phyloP scores from a whole-genome alignment of 2,113 vertebrate genomes.

The Buteo buteo region DNA sequence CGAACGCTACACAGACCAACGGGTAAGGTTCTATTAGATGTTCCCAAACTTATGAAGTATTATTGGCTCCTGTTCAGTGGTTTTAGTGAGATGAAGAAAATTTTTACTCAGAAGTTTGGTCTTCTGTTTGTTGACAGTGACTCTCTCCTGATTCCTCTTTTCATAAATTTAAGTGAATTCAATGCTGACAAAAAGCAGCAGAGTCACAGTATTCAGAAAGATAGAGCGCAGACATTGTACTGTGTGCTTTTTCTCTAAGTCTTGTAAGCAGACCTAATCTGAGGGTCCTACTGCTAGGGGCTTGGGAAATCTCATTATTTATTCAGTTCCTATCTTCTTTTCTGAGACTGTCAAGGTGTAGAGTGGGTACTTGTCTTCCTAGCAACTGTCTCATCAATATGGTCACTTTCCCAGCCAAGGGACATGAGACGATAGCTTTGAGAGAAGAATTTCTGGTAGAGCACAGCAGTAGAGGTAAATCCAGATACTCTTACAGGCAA shows the following conservation, averaged over 20 bases:
- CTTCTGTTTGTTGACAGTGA: background rate
- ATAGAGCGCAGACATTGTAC: background rate
- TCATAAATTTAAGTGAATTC: background rate
- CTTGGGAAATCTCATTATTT: background rate
- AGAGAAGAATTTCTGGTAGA: background rate
- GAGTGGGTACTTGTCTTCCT: background rate
- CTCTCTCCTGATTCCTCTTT: background rate
- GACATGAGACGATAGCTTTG: rapidly evolving
- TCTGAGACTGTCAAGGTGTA: background rate
- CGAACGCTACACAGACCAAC: background rate
- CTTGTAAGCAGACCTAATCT: background rate
- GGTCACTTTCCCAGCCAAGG: background rate
- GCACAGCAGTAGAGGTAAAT: background rate
- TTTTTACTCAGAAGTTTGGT: background rate
- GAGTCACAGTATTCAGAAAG: background rate
- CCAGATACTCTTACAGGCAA: background rate
- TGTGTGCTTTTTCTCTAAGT: background rate
- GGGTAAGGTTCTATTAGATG: background rate
- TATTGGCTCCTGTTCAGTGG: background rate
- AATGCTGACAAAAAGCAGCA: background rate
- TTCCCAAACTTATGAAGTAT: background rate
- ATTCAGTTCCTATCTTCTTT: background rate
- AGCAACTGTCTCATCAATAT: background rate
- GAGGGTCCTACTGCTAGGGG: background rate
- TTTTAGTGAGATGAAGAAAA: background rate